phyloP scores from a whole-genome alignment of 2,797 vertebrate genomes.

The Lateolabrax maculatus region DNA sequence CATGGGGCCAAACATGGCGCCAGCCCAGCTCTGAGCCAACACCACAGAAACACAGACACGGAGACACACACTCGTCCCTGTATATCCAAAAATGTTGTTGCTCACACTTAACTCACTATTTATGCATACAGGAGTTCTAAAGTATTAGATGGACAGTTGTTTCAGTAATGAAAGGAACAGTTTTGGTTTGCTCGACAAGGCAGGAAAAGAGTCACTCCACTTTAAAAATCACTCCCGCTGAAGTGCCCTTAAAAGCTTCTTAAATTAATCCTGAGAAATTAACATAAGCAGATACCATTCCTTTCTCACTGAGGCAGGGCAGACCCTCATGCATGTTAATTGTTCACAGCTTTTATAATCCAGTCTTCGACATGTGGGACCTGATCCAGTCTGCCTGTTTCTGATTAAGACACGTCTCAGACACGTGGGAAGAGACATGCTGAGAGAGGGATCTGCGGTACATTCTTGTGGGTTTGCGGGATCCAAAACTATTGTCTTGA shows the following conservation, averaged over 20 bases:
- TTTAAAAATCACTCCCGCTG: constrained; percentile 56
- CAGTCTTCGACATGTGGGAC: constrained; percentile 68
- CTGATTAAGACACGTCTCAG: constrained; percentile 74
- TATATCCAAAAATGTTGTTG: constrained; percentile 43
- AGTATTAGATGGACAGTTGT: constrained; percentile 13
- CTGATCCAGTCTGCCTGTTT: constrained; percentile 76
- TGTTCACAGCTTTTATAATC: constrained; percentile 82
- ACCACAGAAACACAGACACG: constrained; percentile 66
- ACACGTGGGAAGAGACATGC: constrained; percentile 62
- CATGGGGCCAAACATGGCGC: constrained; percentile 77
- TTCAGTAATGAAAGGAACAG: not conserved
- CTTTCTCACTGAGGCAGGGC: constrained; percentile 65
- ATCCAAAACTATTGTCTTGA: constrained; percentile 64
- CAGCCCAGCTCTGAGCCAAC: constrained; percentile 70
- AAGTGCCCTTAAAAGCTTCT: constrained; percentile 73
- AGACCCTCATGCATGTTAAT: constrained; percentile 75
- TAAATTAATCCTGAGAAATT: constrained; percentile 78
- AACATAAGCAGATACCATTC: constrained; percentile 73
- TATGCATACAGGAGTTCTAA: constrained; percentile 21
- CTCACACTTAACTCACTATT: constrained; percentile 28
- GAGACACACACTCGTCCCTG: constrained; percentile 29
- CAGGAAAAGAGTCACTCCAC: constrained; percentile 46
- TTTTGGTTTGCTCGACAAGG: constrained; percentile 36
- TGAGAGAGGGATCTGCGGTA: constrained; percentile 46
- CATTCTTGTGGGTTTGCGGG: constrained; percentile 56